Conservation (phyloP, 1,140 invertebrate species). For the Cyclargus thomasi region DNA sequence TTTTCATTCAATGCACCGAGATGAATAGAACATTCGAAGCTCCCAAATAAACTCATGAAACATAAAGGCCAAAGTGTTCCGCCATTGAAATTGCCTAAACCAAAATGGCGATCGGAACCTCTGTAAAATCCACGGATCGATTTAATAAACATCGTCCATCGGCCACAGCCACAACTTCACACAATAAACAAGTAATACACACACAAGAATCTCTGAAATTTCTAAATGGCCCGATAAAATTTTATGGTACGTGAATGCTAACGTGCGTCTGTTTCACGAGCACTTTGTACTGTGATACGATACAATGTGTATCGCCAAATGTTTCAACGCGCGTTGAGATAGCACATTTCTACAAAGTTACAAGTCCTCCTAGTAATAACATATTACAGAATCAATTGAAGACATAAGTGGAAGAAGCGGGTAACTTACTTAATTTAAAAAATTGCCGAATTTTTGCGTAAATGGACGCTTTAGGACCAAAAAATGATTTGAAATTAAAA, state of each 20-base stretch:
- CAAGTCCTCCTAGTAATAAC: no score
- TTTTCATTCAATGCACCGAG: neutral
- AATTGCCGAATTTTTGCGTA: no score
- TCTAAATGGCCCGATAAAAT: conserved; percentile 11
- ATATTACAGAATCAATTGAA: no score
- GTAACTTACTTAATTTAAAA: no score
- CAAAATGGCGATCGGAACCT: conserved; percentile 8
- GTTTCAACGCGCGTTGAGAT: neutral
- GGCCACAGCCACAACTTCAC: neutral
- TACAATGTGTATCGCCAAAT: neutral
- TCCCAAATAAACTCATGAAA: neutral
- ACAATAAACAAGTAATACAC: conserved; percentile 6
- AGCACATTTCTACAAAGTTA: neutral
- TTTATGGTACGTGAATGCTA: conserved; percentile 7
- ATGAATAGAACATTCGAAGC: neutral
- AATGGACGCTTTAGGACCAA: no score
- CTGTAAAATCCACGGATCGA: conserved; percentile 10
- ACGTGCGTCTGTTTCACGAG: conserved; percentile 4
- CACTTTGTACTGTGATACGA: neutral
- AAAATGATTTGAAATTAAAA: no score
- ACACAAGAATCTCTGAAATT: conserved; percentile 13
- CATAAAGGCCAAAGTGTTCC: neutral
- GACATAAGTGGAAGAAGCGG: no score
- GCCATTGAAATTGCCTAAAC: conserved; percentile 3
- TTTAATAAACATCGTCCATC: conserved; percentile 16